Evolutionary conservation across 2,888 invertebrate genomes (phyloP).

Genomic region (Strigamia crassipes): DNA sequence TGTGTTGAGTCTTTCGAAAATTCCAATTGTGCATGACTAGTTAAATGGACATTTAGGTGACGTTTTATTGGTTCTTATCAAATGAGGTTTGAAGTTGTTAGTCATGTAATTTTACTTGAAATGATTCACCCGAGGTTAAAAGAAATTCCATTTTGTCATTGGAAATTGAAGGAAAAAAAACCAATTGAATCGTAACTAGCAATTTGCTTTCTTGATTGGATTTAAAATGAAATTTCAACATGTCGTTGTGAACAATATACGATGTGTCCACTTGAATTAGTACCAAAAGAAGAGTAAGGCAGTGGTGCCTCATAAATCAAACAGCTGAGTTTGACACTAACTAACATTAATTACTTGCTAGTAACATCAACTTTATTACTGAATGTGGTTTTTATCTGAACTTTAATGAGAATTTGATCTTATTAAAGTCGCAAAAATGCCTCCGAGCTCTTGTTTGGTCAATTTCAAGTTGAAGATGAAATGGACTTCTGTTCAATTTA

Average conservation of each 20-base stretch:
- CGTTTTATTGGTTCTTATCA: neutral
- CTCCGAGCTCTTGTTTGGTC: constrained; percentile 13
- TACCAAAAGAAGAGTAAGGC: neutral
- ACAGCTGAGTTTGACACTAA: neutral
- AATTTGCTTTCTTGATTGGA: constrained; percentile 23
- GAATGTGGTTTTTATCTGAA: neutral
- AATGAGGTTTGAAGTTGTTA: constrained; percentile 1
- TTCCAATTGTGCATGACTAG: neutral
- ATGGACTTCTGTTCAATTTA: constrained; percentile 25
- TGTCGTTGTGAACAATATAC: neutral
- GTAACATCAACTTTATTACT: neutral
- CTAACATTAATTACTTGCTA: neutral
- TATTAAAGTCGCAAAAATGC: constrained; percentile 19
- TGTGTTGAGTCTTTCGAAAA: no score
- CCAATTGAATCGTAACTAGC: neutral
- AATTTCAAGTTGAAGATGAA: constrained; percentile 16
- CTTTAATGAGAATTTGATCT: constrained; percentile 17
- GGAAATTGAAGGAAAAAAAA: neutral
- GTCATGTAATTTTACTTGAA: neutral
- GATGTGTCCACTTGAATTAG: neutral
- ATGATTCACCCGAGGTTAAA: constrained; percentile 14
- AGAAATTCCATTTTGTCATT: constrained; percentile 29
- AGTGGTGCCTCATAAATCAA: neutral
- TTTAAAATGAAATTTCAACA: neutral
- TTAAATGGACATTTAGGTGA: no score